Conservation (phyloP, 2,113 vertebrate genomes). For the Gobio gobio region DNA sequence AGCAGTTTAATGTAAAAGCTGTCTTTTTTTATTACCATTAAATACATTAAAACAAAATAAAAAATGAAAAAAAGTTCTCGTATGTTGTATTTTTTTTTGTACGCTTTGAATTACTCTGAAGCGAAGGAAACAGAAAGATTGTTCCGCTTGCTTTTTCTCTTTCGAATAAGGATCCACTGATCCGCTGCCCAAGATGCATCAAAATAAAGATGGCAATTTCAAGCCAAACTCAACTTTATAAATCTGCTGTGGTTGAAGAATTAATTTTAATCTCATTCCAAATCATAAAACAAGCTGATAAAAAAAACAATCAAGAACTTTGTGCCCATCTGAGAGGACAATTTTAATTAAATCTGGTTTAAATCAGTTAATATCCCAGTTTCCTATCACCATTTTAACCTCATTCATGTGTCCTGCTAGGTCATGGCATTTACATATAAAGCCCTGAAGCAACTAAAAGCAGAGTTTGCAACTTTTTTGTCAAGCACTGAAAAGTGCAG, state of each 20-base stretch:
- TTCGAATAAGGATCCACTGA: background rate
- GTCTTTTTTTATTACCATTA: constrained; percentile 58
- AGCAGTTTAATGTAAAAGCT: constrained; percentile 61
- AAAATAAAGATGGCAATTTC: background rate
- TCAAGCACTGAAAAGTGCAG: constrained; percentile 67
- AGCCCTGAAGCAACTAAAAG: constrained; percentile 56
- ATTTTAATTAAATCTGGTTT: background rate
- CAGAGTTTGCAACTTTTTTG: constrained; percentile 71
- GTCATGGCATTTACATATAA: constrained; percentile 27
- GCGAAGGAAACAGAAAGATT: background rate
- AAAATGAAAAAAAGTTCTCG: constrained; percentile 46
- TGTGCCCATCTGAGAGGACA: background rate
- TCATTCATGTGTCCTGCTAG: background rate
- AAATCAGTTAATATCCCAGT: background rate
- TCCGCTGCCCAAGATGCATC: background rate
- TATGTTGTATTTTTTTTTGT: background rate
- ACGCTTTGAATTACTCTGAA: background rate
- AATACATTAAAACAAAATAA: constrained; percentile 52
- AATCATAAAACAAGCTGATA: background rate
- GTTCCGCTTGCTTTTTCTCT: background rate
- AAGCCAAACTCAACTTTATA: background rate
- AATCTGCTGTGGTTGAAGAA: background rate
- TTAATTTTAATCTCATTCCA: constrained; percentile 7
- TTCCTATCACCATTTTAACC: background rate
- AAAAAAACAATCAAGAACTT: background rate